Evolutionary conservation across 1,140 invertebrate genomes (phyloP), one percentile per base, ranked within the genome.

Genomic region (Pemphigus obesinymphae): DNA sequence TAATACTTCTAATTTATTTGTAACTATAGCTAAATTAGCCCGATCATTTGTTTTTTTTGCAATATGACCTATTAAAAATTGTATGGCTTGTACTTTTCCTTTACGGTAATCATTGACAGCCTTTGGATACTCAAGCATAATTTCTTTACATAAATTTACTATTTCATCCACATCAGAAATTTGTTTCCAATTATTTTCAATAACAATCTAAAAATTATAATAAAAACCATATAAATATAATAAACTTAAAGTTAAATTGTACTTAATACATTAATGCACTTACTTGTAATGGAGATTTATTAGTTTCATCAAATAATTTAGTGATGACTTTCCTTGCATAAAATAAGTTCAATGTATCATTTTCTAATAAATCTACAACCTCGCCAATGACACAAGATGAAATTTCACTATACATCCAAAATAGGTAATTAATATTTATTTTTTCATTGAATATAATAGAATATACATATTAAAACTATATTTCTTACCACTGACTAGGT

Each of bases 31-130:
- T 92, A 93, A 92, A 85, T 94, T 90, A 34, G 90, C 90, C 87
- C 89, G 89, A 84, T 91, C 87, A 31, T 91, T 85, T n/a, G 90
- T 90, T 82, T 86, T 86, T 82, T 89, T 90, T 50, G 86, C 88
- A 40, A 92, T 87, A 83, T 89, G 85, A n/a, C 89, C 90, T 40
- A 92, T 85, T 55, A 94, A 89, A 66, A 89, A 89, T 83, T 89
- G 90, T 68, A 92, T 89, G 6, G 91, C 89, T 87, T 93, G 93
- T 3, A 84, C 87, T 86, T 94, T 94, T n/a, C 76, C 93, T 93
- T 7, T 87, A 87, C 86, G 90, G 84, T 91, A 94, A 83, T 90
- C 87, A 84, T 88, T 87, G 15, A 93, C 91, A 58, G 91, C 85
- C 86, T 93, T 91, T 31, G 90, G 88, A 88, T 94, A 92, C 83